Evolutionary conservation across 2,113 vertebrate genomes (phyloP).

Genomic region (Butorides virescens): DNA sequence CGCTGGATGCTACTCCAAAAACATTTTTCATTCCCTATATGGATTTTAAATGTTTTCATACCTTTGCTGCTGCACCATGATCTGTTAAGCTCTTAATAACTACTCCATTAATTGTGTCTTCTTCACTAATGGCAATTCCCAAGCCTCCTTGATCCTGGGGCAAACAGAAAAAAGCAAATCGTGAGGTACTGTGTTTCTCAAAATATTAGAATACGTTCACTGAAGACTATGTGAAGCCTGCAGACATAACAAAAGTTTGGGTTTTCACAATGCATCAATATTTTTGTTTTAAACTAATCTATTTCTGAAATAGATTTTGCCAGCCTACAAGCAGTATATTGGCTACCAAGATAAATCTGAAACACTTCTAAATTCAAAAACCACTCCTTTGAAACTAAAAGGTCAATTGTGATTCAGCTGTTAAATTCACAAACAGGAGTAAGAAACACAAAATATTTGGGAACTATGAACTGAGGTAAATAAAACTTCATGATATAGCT

Average conservation of each 20-base stretch:
- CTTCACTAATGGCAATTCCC: slow-evolving; percentile 85
- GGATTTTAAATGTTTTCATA: slow-evolving; percentile 28
- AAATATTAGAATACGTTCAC: background rate
- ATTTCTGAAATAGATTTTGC: background rate
- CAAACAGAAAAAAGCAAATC: background rate
- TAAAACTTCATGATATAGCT: background rate
- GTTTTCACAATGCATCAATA: background rate
- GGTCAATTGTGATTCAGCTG: background rate
- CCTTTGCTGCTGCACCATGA: slow-evolving; percentile 77
- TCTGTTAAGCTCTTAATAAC: slow-evolving; percentile 84
- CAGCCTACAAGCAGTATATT: background rate
- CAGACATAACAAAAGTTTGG: background rate
- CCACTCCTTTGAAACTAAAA: background rate
- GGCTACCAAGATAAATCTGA: background rate
- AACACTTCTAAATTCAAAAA: background rate
- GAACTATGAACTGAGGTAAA: background rate
- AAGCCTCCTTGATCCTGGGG: slow-evolving; percentile 83
- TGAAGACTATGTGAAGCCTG: background rate
- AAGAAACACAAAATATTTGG: background rate
- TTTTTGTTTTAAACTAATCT: background rate
- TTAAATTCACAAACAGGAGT: background rate
- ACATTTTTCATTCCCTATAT: background rate
- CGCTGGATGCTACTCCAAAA: background rate
- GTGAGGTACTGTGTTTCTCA: background rate
- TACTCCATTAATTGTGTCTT: slow-evolving; percentile 77